These are phyloP conservation scores for Tuta absoluta DNA, from an alignment of 2,888 invertebrate genomes.

Conservation along the genomic window DNA sequence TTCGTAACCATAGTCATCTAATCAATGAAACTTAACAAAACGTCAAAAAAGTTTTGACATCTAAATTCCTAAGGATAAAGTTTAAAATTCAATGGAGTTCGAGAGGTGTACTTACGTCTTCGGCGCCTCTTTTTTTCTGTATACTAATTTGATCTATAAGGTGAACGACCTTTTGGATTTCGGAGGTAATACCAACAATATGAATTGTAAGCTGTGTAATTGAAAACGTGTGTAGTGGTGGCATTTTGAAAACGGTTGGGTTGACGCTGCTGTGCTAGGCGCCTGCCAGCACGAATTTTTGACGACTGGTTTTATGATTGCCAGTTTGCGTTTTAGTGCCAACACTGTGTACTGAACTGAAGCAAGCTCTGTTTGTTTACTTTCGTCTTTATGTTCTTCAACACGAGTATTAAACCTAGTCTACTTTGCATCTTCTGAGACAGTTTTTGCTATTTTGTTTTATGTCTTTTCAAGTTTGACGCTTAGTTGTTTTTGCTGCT, in stretches of 20 bases:
- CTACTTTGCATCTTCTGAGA: constrained; percentile 12
- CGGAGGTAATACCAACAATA: constrained; percentile 49
- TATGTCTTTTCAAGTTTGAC: background rate
- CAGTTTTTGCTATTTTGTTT: constrained; percentile 7
- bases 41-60: background rate
- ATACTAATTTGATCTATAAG: constrained; percentile 46
- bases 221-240: constrained; percentile 36
- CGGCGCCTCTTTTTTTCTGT: constrained; percentile 39
- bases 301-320: constrained; percentile 56
- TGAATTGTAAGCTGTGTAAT: constrained; percentile 43
- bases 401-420: constrained; percentile 2
- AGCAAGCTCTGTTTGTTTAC: constrained; percentile 35
- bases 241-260: constrained; percentile 45
- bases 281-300: constrained; percentile 54
- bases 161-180: constrained; percentile 58
- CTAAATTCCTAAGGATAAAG: constrained; percentile 26
- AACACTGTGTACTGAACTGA: constrained; percentile 36
- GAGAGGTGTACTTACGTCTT: constrained; percentile 37
- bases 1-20: constrained; percentile 23
- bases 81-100: constrained; percentile 28
- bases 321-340: constrained; percentile 41
- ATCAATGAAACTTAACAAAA: constrained; percentile 13
- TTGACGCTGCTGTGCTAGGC: constrained; percentile 35
- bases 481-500: too few species aligned
- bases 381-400: constrained; percentile 22